Percentiles rank a stretch among this genome's conserved stretches.
Conservation (phyloP, 1,140 invertebrate genomes). For the Tetragonula clypearis region DNA sequence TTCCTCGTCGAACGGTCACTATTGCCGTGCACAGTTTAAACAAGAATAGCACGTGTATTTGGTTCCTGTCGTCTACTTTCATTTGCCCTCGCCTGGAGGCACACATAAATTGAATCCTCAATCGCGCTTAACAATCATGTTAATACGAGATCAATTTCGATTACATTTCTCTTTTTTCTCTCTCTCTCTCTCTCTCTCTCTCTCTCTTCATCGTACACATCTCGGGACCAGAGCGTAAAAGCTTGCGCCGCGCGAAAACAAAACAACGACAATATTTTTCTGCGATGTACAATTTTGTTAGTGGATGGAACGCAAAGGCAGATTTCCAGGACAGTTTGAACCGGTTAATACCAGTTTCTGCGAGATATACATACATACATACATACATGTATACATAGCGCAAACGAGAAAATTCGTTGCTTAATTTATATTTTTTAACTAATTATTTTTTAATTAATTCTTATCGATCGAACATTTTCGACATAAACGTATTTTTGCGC, state of each 20-base stretch:
- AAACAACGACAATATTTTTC: conserved; percentile 20
- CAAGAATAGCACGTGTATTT: conserved; percentile 24
- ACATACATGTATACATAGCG: background rate
- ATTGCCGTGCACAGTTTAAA: background rate
- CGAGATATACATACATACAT: conserved; percentile 38
- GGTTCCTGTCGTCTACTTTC: conserved; percentile 14
- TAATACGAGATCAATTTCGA: background rate
- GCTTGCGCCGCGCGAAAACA: too few relatives aligned
- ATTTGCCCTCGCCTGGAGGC: conserved; percentile 3
- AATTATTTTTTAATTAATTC: background rate
- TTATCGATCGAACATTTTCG: background rate
- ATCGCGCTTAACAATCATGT: background rate
- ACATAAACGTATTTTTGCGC: background rate
- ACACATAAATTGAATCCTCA: background rate
- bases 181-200: background rate
- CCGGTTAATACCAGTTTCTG: conserved; percentile 54
- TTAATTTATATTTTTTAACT: conserved; percentile 1
- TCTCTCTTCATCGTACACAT: background rate
- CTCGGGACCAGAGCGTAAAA: background rate
- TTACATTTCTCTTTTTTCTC: background rate
- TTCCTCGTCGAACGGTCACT: background rate
- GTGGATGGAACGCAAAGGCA: conserved; percentile 31
- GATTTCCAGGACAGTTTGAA: conserved; percentile 53
- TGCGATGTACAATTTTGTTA: conserved; percentile 17
- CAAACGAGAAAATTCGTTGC: background rate